phyloP scores from a whole-genome alignment of 2,888 invertebrate genomes.

The Drosophila stalkeri region DNA sequence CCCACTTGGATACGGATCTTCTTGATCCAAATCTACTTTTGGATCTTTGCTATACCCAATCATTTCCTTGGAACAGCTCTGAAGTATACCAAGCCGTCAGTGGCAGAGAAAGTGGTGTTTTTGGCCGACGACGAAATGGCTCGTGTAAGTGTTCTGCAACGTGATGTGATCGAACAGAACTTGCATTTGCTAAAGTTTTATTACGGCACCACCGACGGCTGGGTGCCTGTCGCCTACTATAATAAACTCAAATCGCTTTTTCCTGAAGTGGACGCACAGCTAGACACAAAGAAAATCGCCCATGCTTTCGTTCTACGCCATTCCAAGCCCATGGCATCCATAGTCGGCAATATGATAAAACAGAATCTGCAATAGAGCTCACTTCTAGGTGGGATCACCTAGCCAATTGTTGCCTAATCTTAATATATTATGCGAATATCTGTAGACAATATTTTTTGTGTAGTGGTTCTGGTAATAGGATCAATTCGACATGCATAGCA shows the following conservation, averaged over 20 bases:
- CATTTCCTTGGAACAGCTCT: constrained; percentile 86
- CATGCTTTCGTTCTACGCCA: constrained; percentile 93
- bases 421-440: constrained; percentile 25
- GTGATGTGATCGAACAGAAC: constrained; percentile 87
- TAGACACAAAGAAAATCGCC: constrained; percentile 87
- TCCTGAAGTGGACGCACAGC: constrained; percentile 87
- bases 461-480: constrained; percentile 10
- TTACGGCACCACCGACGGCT: constrained; percentile 92
- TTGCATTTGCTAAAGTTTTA: constrained; percentile 90
- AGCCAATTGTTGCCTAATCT: constrained; percentile 53
- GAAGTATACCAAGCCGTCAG: constrained; percentile 87
- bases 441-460: neutral
- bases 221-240: constrained; percentile 92
- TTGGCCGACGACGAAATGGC: constrained; percentile 93
- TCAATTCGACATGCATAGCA: neutral
- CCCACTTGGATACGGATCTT: constrained; percentile 86
- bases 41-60: constrained; percentile 86
- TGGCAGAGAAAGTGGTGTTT: constrained; percentile 88
- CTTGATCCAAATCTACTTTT: constrained; percentile 87
- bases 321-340: constrained; percentile 87
- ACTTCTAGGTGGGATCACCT: neutral
- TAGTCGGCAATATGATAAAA: constrained; percentile 83
- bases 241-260: constrained; percentile 88
- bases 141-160: constrained; percentile 89
- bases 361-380: constrained; percentile 54